phyloP scores from a whole-genome alignment of 2,113 vertebrate species.

The Emydocephalus ijimae region DNA sequence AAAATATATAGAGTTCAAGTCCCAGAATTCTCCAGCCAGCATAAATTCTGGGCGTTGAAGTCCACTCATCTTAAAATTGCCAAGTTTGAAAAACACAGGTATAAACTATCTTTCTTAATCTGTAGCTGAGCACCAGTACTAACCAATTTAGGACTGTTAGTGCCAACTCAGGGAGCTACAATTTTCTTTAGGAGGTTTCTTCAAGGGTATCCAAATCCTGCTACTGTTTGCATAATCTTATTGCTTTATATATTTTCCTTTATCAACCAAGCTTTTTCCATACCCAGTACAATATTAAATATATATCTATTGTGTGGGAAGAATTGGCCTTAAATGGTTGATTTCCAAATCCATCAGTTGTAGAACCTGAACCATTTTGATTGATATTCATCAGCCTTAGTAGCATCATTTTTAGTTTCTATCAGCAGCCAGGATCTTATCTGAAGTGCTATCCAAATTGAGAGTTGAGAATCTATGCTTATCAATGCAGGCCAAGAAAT shows the following conservation, averaged over 20 bases:
- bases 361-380: background rate
- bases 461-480: background rate
- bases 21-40: background rate
- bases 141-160: background rate
- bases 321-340: background rate
- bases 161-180: background rate
- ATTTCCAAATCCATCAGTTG: background rate
- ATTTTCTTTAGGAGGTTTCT: background rate
- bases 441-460: background rate
- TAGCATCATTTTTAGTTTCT: background rate
- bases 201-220: background rate
- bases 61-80: background rate
- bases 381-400: background rate
- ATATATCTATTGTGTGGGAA: background rate
- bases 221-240: background rate
- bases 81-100: background rate
- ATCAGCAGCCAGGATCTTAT: background rate
- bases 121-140: background rate
- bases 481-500: background rate
- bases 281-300: background rate
- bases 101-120: background rate
- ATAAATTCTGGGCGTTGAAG: background rate
- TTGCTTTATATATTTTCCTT: background rate
- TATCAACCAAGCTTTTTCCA: background rate
- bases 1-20: background rate